These are phyloP conservation scores for Drosophila subsilvestris DNA, from an alignment of 2,888 invertebrate genomes.

Conservation along the genomic window DNA sequence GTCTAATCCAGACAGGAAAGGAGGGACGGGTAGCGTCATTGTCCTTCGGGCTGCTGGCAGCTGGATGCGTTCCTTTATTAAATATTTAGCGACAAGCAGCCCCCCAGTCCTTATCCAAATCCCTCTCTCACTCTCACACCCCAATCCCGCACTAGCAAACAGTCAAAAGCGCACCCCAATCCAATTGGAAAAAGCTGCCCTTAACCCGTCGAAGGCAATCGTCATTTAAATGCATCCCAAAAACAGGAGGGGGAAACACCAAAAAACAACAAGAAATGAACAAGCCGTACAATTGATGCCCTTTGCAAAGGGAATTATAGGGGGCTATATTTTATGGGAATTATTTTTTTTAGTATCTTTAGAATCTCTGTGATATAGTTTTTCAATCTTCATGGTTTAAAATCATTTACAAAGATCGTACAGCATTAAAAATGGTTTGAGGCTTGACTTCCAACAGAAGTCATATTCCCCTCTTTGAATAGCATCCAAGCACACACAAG, in stretches of 20 bases:
- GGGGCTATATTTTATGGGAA: too few relatives aligned
- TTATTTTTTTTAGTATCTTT: too few relatives aligned
- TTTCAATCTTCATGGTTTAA: too few relatives aligned
- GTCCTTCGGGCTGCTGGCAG: conserved; percentile 54
- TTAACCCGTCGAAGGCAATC: conserved; percentile 4
- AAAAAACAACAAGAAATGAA: neutral
- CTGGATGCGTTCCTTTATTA: conserved; percentile 71
- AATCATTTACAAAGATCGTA: too few relatives aligned
- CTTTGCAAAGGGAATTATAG: neutral
- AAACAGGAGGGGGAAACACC: neutral
- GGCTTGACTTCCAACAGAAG: too few relatives aligned
- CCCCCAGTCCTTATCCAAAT: conserved; percentile 6
- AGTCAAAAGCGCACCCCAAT: neutral
- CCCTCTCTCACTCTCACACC: neutral
- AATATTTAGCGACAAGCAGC: conserved; percentile 60
- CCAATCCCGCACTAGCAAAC: neutral
- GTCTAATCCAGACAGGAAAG: neutral
- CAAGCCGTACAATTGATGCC: neutral
- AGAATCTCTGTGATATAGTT: too few relatives aligned
- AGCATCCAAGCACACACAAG: neutral
- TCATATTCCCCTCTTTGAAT: neutral
- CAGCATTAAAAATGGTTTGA: too few relatives aligned
- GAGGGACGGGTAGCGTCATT: conserved; percentile 25
- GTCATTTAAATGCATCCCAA: conserved; percentile 49
- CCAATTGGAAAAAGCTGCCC: neutral